Base-by-base conservation (phyloP, 2,888 invertebrate species). In the Euplexia lucipara region DNA sequence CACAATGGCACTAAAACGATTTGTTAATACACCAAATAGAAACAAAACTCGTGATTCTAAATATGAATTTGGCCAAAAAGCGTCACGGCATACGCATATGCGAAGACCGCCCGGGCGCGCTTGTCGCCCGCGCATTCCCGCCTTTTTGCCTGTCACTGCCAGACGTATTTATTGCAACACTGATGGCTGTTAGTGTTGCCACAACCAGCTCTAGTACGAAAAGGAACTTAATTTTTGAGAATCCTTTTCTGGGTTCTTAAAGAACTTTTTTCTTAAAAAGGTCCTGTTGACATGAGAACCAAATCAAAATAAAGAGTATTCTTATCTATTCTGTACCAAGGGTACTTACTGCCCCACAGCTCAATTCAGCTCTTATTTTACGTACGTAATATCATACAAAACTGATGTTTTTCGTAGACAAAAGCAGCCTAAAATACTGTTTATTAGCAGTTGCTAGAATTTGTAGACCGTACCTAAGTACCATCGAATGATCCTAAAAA, bases 151-250 rank as follows among this genome's bases (percentile, higher is more conserved):
- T 84, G 88, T 87, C 89, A 88, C 86, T 84, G 82, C 48, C 78
- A 84, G 88, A 91, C 89, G 90, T 94, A 93, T 94, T 93, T 93
- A 93, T 92, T 91, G 92, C 91, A 88, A 90, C 90, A 89, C 90
- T 90, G 62, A 69, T 53, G 67, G 65, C 39, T 47, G 39, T 60
- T 60, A 53, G 69, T 76, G 62, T 76, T 76, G 65, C 72, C 62
- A 75, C 16, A 35, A 9, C 44, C 18, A 10, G 54, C 56, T 51
- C 2, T 22, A 8, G 14, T 39, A 32, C n/a, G 9, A 10, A 34
- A 39, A 41, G 8, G 8, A 18, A 16, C 10, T 5, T n/a, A 0
- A 37, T 42, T 47, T 48, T 51, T 47, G 3, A 12, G 1, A 2
- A 30, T 39, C 6, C 0, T 0, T 7, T 44, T 41, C 42, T 0